Conservation (phyloP, 2,888 invertebrate genomes). For the Stenolophus ochropezus region DNA sequence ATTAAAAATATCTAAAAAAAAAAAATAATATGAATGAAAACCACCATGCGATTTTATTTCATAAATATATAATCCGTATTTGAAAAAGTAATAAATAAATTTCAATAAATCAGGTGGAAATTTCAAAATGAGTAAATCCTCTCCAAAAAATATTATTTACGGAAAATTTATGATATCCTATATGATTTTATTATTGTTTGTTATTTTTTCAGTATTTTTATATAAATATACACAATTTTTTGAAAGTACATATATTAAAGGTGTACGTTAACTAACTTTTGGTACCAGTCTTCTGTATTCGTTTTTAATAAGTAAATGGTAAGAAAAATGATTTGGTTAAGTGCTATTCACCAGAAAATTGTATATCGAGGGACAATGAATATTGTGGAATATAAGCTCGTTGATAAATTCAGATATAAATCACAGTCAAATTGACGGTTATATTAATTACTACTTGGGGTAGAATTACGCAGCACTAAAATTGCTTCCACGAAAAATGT, state of each 20-base stretch:
- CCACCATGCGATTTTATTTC: neutral
- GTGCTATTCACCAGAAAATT: neutral
- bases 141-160: neutral
- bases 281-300: neutral
- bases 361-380: constrained; percentile 28
- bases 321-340: neutral
- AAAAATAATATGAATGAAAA: neutral
- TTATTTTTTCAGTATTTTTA: too few relatives aligned
- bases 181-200: neutral
- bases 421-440: constrained; percentile 19
- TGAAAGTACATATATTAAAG: too few relatives aligned
- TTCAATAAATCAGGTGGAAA: neutral
- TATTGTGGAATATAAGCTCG: neutral
- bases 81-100: neutral
- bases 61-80: neutral
- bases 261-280: too few relatives aligned
- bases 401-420: constrained; percentile 20
- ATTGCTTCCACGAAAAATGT: constrained; percentile 31
- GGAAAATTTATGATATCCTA: neutral
- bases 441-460: constrained; percentile 20
- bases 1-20: neutral
- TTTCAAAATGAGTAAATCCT: neutral
- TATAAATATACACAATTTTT: too few relatives aligned
- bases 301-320: too few relatives aligned
- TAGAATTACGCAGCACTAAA: constrained; percentile 38